Conservation (phyloP, 2,888 invertebrate genomes). For the Philaethria dido region DNA sequence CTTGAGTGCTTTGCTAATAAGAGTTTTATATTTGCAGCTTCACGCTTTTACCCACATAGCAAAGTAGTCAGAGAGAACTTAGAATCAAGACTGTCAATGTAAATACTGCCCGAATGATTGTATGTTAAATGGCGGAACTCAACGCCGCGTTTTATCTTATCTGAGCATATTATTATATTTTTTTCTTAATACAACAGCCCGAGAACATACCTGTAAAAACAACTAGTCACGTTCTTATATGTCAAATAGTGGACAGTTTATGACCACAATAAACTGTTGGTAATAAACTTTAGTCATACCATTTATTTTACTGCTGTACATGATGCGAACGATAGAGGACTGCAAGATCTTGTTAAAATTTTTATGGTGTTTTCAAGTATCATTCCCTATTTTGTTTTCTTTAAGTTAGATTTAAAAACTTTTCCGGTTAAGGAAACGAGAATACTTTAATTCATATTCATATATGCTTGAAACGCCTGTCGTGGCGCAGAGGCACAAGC, state of each 20-base stretch:
- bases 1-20: too few species aligned
- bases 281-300: constrained; percentile 28
- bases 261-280: constrained; percentile 30
- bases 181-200: too few species aligned
- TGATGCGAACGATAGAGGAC: background rate
- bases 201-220: background rate
- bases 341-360: constrained; percentile 3
- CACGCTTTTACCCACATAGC: too few species aligned
- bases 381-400: background rate
- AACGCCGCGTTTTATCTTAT: too few species aligned
- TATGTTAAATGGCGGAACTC: too few species aligned
- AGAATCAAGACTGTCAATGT: too few species aligned
- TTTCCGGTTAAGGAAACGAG: background rate
- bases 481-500: too few species aligned
- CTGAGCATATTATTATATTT: too few species aligned
- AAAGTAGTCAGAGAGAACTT: too few species aligned
- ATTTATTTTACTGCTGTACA: constrained; percentile 14
- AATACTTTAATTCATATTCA: background rate
- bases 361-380: background rate
- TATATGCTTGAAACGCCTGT: background rate
- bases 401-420: background rate
- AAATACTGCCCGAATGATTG: too few species aligned
- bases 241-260: constrained; percentile 26
- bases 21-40: too few species aligned
- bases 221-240: background rate